Base-by-base conservation (phyloP, 1,140 invertebrate species). In the Pachyrhynchus sulphureomaculatus region DNA sequence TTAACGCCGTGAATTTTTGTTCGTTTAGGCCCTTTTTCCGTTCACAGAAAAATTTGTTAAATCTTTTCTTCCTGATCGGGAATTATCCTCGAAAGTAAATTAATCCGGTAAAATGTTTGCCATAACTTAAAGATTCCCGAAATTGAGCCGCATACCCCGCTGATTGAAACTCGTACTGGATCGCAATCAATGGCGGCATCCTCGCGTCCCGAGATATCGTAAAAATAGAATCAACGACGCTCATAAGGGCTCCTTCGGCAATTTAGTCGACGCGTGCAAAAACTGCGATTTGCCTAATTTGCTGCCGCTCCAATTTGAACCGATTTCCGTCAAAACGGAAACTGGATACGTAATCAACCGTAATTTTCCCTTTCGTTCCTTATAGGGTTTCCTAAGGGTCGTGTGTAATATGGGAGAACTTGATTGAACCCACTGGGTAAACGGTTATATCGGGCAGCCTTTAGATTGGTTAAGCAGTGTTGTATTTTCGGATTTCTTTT, bases 261-360 rank as follows among this genome's bases (percentile, higher is more conserved):
- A 59, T 59, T 59, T 59, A 52, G 57, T 44, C 48, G 57, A 59
- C 49, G 59, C 59, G 59, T 62, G 59, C 59, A 62, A 62, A 62
- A 62, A 62, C 59, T 62, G 49, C 51, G 59, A 62, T 62, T 62
- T 62, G 49, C 59, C 59, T 62, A 62, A 62, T 62, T 62, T 62
- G 41, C 33, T 23, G 23, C 51, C 59, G n/a, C n/a, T 8, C 34
- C 57, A 51, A 52, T 60, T 44, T 51, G 44, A 37, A 57, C 41
- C 54, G 34, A 52, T 60, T 52, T 33, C 37, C 36, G 15, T 42
- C 24, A 33, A 52, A 52, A 52, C 47, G 55, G 45, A 47, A 4
- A 36, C 47, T 18, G 49, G 51, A 37, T 21, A 39, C 29, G 36
- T 61, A 61, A 61, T 61, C 58, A 53, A 53, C 12, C 58, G 48